Evolutionary conservation across 1,140 invertebrate species (phyloP).

Genomic region (Acyrthosiphon pisum): DNA sequence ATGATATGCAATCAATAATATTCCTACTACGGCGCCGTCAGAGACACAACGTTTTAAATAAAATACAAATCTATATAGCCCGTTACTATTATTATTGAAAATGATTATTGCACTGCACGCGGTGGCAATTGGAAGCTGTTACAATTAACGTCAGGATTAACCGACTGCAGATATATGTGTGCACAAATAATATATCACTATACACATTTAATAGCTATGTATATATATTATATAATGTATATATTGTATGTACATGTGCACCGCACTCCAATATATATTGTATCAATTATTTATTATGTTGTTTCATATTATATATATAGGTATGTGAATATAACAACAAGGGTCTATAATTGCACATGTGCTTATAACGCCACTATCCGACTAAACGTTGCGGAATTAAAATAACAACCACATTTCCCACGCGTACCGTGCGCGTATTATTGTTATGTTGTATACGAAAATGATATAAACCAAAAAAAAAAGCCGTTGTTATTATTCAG

Average conservation of each 20-base stretch:
- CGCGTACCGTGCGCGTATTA: neutral
- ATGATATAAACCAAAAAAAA: neutral
- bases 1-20: neutral
- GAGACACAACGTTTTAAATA: neutral
- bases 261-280: neutral
- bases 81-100: neutral
- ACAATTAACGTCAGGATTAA: slow-evolving; percentile 16
- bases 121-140: neutral
- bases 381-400: neutral
- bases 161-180: neutral
- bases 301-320: neutral
- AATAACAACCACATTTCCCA: neutral
- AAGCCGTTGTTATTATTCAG: neutral
- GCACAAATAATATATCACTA: neutral
- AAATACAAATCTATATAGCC: neutral
- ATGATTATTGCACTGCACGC: neutral
- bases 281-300: slow-evolving; percentile 28
- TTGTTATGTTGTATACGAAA: neutral
- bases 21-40: neutral
- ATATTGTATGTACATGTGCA: neutral
- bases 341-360: neutral
- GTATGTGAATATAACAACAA: neutral
- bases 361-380: neutral
- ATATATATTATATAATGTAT: too few species aligned
- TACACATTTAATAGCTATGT: neutral